Evolutionary conservation across 1,140 invertebrate species (phyloP).

Genomic region (Telenomus remus): DNA sequence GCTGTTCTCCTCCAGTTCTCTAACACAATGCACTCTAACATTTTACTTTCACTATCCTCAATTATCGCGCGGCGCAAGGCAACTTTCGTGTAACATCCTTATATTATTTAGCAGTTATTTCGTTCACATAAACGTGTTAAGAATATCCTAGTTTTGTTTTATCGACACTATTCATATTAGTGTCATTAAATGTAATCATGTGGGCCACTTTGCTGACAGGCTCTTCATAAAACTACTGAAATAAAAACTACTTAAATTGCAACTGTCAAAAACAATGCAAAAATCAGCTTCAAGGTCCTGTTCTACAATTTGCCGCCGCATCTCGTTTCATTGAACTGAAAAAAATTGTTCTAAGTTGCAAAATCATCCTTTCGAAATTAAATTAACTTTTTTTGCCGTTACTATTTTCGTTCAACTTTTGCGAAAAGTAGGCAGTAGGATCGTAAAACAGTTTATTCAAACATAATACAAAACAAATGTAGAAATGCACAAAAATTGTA

Average conservation of each 20-base stretch:
- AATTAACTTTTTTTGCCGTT: no score
- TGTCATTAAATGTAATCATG: slow-evolving; percentile 43
- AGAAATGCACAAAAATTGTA: no score
- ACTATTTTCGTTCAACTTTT: no score
- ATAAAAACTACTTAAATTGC: no score
- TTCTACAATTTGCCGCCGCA: slow-evolving; percentile 3
- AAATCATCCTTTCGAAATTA: no score
- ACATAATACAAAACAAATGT: no score
- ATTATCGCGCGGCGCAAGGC: slow-evolving; percentile 40
- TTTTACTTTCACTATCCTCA: slow-evolving; percentile 55
- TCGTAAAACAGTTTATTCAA: no score
- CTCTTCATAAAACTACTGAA: slow-evolving; percentile 36
- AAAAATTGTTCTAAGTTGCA: slow-evolving; percentile 3
- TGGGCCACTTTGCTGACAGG: slow-evolving; percentile 26
- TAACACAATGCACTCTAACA: slow-evolving; percentile 51
- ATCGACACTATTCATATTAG: slow-evolving; percentile 48
- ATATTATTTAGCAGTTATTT: no score
- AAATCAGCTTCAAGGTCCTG: slow-evolving; percentile 21
- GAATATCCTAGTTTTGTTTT: slow-evolving; percentile 47
- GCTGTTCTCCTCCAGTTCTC: slow-evolving; percentile 49
- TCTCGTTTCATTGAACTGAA: slow-evolving; percentile 10
- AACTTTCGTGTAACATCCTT: slow-evolving; percentile 53
- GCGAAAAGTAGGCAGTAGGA: no score
- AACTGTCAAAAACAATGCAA: slow-evolving; percentile 33
- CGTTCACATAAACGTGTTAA: slow-evolving; percentile 55